Percentiles rank a stretch among this genome's conserved stretches.
Evolutionary conservation across 2,797 vertebrate species (phyloP).

Genomic region (Phataginus tricuspis): DNA sequence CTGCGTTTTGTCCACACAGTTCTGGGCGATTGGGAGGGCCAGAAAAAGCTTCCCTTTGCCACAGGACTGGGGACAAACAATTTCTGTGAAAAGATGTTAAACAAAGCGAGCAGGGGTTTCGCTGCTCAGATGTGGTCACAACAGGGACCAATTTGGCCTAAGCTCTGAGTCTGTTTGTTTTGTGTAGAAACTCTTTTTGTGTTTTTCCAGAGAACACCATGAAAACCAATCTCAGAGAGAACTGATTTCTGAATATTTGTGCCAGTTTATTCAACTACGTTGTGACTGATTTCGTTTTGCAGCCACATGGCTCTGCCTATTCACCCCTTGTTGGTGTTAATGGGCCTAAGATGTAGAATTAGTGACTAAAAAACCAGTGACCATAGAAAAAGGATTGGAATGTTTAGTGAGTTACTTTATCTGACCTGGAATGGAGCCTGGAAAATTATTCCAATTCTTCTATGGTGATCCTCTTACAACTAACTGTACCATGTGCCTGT

Average conservation of each 20-base stretch:
- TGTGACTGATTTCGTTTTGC: not conserved
- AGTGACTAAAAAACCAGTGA: slow-evolving; percentile 22
- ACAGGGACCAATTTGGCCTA: not conserved
- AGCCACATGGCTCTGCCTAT: not conserved
- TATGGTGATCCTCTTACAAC: not conserved
- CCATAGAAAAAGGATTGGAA: not conserved
- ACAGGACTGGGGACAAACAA: not conserved
- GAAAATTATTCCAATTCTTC: slow-evolving; percentile 30
- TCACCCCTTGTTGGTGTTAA: slow-evolving; percentile 25
- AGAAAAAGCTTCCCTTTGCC: not conserved
- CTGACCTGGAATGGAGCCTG: not conserved
- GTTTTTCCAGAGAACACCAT: not conserved
- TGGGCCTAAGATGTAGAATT: slow-evolving; percentile 40
- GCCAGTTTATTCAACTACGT: not conserved
- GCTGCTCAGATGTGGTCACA: not conserved
- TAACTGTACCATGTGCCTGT: not conserved
- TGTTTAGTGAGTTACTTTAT: slow-evolving; percentile 25
- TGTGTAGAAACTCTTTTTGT: not conserved
- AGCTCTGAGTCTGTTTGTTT: not conserved
- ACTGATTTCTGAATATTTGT: not conserved
- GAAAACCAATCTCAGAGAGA: not conserved
- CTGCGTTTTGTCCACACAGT: not conserved
- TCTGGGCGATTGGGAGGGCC: not conserved
- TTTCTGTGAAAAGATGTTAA: not conserved
- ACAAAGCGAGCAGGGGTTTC: not conserved